These are phyloP conservation scores for Lithophane socia DNA, from an alignment of 2,888 invertebrate species.

Conservation along the genomic window DNA sequence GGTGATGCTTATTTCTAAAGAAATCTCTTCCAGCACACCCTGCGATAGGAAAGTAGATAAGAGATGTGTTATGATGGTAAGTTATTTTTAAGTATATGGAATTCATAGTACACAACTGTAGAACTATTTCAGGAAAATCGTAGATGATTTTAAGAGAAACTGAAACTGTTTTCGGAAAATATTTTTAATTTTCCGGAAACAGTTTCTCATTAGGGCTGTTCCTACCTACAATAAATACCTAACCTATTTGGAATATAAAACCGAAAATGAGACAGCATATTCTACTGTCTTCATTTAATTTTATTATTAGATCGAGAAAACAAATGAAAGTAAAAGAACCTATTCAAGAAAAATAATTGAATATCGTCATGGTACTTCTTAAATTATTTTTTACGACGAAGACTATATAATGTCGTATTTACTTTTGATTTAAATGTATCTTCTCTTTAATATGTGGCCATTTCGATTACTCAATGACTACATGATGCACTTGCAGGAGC, in stretches of 20 bases:
- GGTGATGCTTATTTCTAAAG: too few relatives aligned
- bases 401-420: too few relatives aligned
- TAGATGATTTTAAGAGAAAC: not conserved
- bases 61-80: not conserved
- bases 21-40: too few relatives aligned
- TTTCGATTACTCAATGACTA: not conserved
- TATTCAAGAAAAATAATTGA: too few relatives aligned
- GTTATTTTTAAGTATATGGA: not conserved
- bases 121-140: not conserved
- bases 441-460: not conserved
- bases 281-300: not conserved
- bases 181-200: too few relatives aligned
- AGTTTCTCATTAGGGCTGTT: not conserved
- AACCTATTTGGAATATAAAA: not conserved
- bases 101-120: not conserved
- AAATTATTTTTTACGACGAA: too few relatives aligned
- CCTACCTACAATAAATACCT: too few relatives aligned
- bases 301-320: not conserved
- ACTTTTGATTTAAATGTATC: not conserved
- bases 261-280: not conserved
- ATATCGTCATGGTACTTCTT: too few relatives aligned
- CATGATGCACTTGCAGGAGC: slow-evolving; percentile 3
- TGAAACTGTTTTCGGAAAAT: too few relatives aligned
- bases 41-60: too few relatives aligned
- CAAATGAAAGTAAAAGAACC: too few relatives aligned